Base-by-base conservation (phyloP, 2,888 invertebrate genomes). In the Trissolcus japonicus region DNA sequence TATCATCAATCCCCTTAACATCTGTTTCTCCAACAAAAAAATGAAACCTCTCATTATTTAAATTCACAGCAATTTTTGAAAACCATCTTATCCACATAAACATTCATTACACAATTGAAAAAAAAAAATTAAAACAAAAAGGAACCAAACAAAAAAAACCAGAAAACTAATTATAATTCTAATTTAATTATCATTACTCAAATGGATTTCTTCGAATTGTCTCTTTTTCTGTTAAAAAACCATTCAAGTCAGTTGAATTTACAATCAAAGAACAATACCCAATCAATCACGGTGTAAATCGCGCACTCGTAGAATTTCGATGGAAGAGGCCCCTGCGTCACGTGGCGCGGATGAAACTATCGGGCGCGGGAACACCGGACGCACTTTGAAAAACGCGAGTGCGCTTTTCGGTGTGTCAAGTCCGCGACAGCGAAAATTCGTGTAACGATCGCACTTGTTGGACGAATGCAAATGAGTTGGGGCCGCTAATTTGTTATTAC, bases 401-500 rank as follows among this genome's bases (percentile, higher is more conserved):
- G 53, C 35, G 54, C 57, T 53, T 72, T 59, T 57, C 67, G 25
- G 25, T 35, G 35, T 74, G 62, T 43, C 46, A 46, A 46, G 75
- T 65, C 35, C 9, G 7, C 35, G 35, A 35, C 35, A 35, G 35
- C 35, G 9, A 35, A 35, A 35, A 35, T 35, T 35, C 35, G 35
- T 71, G 76, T 69, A 69, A 61, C 76, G 61, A 68, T 56, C 71
- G 76, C 56, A 76, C 71, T 76, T 72, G 76, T 76, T 71, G 66
- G 66, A 66, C 72, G 76, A 76, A 76, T 71, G 76, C 76, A 66
- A 76, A 66, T 71, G 71, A 66, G 76, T 72, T 66, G 25, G 68
- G 61, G 19, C 62, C 40, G 71, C 66, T 76, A 67, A 76, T 76
- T 76, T 76, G 67, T 76, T 74, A 76, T 79, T 74, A 54, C 72